Percentiles rank a stretch among this genome's conserved stretches.
phyloP scores from a whole-genome alignment of 2,797 vertebrate genomes.

The Odontamblyopus rebecca region DNA sequence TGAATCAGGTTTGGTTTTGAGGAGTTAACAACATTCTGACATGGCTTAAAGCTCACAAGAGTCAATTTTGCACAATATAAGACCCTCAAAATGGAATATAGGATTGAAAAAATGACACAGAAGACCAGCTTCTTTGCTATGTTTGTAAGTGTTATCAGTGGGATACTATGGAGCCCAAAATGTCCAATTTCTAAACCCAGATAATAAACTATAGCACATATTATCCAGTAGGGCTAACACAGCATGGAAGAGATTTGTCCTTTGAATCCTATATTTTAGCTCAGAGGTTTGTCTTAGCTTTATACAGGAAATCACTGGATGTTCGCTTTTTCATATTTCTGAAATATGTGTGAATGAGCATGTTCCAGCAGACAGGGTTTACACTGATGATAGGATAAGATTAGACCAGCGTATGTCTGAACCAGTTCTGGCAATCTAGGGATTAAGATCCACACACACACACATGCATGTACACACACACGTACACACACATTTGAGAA shows the following conservation, averaged over 20 bases:
- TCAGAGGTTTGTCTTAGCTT: not conserved
- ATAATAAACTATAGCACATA: too few species aligned
- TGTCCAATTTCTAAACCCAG: not conserved
- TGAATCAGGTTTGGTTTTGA: too few species aligned
- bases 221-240: not conserved
- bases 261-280: not conserved
- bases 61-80: too few species aligned
- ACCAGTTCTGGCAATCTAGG: conserved; percentile 54
- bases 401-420: conserved; percentile 59
- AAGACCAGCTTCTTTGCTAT: not conserved
- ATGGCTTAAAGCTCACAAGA: too few species aligned
- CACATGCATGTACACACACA: conserved; percentile 15
- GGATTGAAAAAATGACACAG: not conserved
- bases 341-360: conserved; percentile 28
- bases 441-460: conserved; percentile 55
- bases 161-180: not conserved
- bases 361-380: conserved; percentile 54
- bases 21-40: too few species aligned
- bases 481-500: conserved; percentile 7
- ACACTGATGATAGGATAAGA: conserved; percentile 67
- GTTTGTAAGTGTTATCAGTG: not conserved
- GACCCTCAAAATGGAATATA: not conserved
- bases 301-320: not conserved
- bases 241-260: too few species aligned
- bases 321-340: not conserved